phyloP scores from a whole-genome alignment of 1,140 invertebrate genomes.

The Bombus vancouverensis region DNA sequence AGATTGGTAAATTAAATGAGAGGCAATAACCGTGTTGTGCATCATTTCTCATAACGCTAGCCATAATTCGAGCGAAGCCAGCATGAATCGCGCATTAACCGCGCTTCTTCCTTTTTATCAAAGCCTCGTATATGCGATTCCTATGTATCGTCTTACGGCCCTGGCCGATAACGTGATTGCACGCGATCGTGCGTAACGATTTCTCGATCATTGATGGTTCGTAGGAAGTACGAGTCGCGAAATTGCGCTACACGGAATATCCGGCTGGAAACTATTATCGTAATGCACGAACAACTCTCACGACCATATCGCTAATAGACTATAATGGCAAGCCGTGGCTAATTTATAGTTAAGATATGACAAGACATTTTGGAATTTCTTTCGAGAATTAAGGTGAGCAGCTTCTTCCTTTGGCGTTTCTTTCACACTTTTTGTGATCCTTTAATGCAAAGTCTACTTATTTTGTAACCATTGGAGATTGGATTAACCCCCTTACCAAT shows the following conservation, averaged over 20 bases:
- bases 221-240: conserved; percentile 3
- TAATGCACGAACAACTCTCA: conserved; percentile 41
- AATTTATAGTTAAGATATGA: neutral
- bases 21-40: neutral
- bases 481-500: neutral
- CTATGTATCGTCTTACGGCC: conserved; percentile 28
- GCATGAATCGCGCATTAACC: neutral
- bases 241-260: conserved; percentile 35
- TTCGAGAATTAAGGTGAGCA: neutral
- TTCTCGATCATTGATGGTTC: conserved; percentile 55
- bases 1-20: neutral
- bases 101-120: neutral
- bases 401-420: conserved; percentile 1
- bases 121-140: conserved; percentile 23
- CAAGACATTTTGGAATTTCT: neutral
- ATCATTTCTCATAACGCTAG: neutral
- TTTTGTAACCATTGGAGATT: neutral
- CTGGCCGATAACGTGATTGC: conserved; percentile 14
- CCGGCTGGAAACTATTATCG: conserved; percentile 44
- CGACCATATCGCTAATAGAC: conserved; percentile 15
- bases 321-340: neutral
- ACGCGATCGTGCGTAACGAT: conserved; percentile 61
- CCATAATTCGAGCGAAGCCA: neutral
- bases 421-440: neutral
- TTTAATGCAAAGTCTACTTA: neutral